These are phyloP conservation scores for Poeciliopsis presidionis DNA, from an alignment of 2,797 vertebrate genomes.

Conservation along the genomic window DNA sequence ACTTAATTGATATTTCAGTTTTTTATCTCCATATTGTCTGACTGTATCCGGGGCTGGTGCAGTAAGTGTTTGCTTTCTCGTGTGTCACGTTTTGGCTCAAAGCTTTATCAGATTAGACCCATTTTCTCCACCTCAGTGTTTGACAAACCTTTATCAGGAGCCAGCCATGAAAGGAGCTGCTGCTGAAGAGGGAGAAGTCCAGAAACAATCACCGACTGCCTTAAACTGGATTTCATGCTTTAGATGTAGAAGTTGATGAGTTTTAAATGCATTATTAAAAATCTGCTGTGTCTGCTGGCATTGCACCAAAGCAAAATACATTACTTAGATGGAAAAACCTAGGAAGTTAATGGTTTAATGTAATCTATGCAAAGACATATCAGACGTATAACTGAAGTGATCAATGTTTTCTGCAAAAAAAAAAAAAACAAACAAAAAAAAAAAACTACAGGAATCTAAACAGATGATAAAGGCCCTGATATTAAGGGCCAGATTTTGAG, in stretches of 20 bases:
- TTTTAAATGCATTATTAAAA: background rate
- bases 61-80: background rate
- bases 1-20: background rate
- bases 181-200: background rate
- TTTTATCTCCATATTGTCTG: background rate
- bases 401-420: background rate
- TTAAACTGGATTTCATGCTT: background rate
- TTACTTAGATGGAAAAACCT: background rate
- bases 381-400: background rate
- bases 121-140: background rate
- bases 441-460: background rate
- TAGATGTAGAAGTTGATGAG: background rate
- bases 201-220: background rate
- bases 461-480: background rate
- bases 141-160: conserved; percentile 2
- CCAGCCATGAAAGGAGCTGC: background rate
- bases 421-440: background rate
- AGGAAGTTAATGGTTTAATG: background rate
- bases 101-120: background rate
- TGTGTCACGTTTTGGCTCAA: background rate
- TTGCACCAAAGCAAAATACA: background rate
- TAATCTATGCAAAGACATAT: background rate
- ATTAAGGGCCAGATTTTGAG: background rate
- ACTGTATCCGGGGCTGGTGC: background rate
- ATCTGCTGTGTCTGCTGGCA: background rate